These are phyloP conservation scores for Rhodeus uyekii DNA, from an alignment of 2,797 vertebrate genomes.

Conservation along the genomic window DNA sequence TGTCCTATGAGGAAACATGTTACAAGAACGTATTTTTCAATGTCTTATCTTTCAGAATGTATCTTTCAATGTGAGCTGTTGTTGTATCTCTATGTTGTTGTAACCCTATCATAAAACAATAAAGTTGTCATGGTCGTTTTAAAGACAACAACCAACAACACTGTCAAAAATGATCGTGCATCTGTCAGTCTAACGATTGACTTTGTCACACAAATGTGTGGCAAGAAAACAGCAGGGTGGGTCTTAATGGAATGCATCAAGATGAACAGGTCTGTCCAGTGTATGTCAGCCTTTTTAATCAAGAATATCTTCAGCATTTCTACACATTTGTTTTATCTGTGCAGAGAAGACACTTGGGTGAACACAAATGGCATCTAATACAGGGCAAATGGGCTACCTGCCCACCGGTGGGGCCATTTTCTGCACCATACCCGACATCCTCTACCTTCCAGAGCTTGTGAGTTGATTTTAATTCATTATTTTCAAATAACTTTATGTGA, in stretches of 20 bases:
- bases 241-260: slow-evolving; percentile 14
- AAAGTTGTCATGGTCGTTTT: background rate
- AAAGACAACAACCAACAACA: background rate
- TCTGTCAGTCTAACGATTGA: background rate
- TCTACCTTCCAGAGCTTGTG: slow-evolving; percentile 84
- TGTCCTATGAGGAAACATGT: background rate
- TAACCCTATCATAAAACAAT: background rate
- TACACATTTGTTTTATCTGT: slow-evolving; percentile 13
- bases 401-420: slow-evolving; percentile 78
- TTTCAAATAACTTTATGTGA: too few species aligned
- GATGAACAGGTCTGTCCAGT: slow-evolving; percentile 53
- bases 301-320: slow-evolving; percentile 6
- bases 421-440: slow-evolving; percentile 78
- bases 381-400: slow-evolving; percentile 66
- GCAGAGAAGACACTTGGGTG: background rate
- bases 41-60: background rate
- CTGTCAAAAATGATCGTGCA: background rate
- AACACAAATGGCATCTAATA: slow-evolving; percentile 65
- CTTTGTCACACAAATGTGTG: background rate
- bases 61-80: background rate
- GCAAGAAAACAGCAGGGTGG: slow-evolving; percentile 37
- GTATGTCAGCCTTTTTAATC: slow-evolving; percentile 32
- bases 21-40: background rate
- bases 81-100: background rate
- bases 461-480: slow-evolving; percentile 59